Conservation (phyloP, 2,113 vertebrate species). For the Ahaetulla prasina region DNA sequence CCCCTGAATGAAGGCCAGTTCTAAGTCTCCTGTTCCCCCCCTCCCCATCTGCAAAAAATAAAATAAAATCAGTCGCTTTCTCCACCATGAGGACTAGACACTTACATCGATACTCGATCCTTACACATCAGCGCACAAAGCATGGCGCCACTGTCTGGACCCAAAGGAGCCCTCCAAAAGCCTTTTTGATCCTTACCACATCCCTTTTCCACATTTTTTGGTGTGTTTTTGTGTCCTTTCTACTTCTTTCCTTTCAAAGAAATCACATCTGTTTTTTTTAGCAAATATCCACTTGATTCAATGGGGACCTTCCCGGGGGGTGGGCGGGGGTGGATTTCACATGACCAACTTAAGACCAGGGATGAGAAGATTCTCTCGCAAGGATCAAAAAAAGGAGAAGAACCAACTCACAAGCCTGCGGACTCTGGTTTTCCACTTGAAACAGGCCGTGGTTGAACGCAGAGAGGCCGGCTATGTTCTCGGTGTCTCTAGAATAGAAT, state of each 20-base stretch:
- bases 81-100: background rate
- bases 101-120: background rate
- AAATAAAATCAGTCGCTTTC: background rate
- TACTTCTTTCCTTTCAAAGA: background rate
- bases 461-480: background rate
- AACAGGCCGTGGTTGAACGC: constrained; percentile 52
- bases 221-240: fast-evolving
- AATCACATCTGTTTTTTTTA: background rate
- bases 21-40: background rate
- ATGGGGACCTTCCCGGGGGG: fast-evolving
- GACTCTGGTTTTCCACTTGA: background rate
- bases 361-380: background rate
- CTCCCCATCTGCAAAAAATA: background rate
- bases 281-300: background rate
- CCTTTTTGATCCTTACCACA: background rate
- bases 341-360: background rate
- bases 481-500: background rate
- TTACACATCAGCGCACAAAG: background rate
- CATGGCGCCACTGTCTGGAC: background rate
- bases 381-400: background rate
- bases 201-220: background rate
- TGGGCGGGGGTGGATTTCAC: background rate
- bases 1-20: background rate
- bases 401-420: background rate
- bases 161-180: background rate